Conservation (phyloP, 37 sponge, comb jelly and placozoan genomes). For the Geodia barretti region DNA sequence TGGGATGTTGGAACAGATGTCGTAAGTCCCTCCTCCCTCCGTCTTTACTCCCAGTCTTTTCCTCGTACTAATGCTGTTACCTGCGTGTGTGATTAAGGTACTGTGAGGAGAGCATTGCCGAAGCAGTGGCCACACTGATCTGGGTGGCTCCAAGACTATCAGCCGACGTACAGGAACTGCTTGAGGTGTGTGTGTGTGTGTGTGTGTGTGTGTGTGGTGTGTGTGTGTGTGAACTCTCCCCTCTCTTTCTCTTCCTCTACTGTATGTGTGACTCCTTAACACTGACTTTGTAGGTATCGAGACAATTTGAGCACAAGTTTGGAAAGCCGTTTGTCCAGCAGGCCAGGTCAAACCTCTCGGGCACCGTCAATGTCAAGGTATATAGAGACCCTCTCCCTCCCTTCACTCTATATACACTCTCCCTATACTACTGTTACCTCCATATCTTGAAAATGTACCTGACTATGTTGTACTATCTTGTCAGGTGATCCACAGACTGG, state of each 20-base stretch:
- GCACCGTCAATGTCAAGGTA: conserved; percentile 89
- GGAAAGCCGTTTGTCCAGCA: conserved; percentile 94
- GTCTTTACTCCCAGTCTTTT: background rate
- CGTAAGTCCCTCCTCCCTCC: conserved; percentile 33
- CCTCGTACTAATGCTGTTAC: background rate
- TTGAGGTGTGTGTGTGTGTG: conserved; percentile 41
- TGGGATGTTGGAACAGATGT: conserved; percentile 91
- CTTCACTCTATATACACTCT: background rate
- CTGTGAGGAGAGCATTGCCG: conserved; percentile 91
- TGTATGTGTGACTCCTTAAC: too few relatives aligned
- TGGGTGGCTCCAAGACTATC: conserved; percentile 94
- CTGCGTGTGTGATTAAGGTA: conserved; percentile 48
- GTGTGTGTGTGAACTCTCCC: too few relatives aligned
- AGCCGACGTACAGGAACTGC: conserved; percentile 90
- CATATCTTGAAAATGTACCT: background rate
- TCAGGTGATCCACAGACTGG: conserved; percentile 92
- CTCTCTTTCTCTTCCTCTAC: too few relatives aligned
- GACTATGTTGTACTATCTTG: background rate
- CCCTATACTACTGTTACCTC: background rate
- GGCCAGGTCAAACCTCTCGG: conserved; percentile 83
- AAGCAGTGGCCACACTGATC: conserved; percentile 91
- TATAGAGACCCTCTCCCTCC: background rate
- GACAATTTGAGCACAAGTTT: conserved; percentile 87
- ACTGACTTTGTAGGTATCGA: conserved; percentile 70
- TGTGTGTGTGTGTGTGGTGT: conserved; percentile 25